Base-by-base conservation (phyloP, 2,797 vertebrate species). In the Australoheros facetus region DNA sequence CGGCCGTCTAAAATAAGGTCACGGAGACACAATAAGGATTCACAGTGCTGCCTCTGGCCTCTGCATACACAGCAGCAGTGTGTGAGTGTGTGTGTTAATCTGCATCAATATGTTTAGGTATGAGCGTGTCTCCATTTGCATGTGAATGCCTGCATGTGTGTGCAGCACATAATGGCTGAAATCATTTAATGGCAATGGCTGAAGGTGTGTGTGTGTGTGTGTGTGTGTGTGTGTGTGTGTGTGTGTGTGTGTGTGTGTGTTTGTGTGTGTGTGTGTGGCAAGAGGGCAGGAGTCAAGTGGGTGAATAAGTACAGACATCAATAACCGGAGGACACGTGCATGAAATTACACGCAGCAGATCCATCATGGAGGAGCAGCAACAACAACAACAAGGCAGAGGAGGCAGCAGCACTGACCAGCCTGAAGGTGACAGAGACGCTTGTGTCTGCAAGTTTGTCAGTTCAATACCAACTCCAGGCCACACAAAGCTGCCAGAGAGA, bases 271-370 rank as follows among this genome's bases (percentile, higher is more conserved):
- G 71, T 69, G 71, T 78, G 37, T 19, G 53, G 13, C 23, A 4
- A 19, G 17, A 66, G 79, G 82, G 64, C 83, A 89, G 58, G 39
- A 89, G 89, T 91, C 90, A 91, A 90, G 90, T 88, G 84, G 83
- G 71, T 87, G 89, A 82, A 85, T 88, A 87, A 91, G 89, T 85
- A 83, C 78, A 86, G 59, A 85, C 88, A 89, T 90, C 88, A 91
- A 92, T 92, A 89, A 89, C 79, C 19, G 12, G 75, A 60, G 58
- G 89, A 91, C 85, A 78, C 66, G 51, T 84, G 88, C 89, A 88
- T 91, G 84, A 92, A 90, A 86, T 89, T 84, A 88, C 77, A 84
- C 13, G 7, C 72, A 81, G 79, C 79, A 85, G 86, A 92, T 91
- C 85, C 86, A 92, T 93, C 89, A 89, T 58, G 72, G 57, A 69